Conservation (phyloP, 1,140 invertebrate genomes). For the Myzus persicae region DNA sequence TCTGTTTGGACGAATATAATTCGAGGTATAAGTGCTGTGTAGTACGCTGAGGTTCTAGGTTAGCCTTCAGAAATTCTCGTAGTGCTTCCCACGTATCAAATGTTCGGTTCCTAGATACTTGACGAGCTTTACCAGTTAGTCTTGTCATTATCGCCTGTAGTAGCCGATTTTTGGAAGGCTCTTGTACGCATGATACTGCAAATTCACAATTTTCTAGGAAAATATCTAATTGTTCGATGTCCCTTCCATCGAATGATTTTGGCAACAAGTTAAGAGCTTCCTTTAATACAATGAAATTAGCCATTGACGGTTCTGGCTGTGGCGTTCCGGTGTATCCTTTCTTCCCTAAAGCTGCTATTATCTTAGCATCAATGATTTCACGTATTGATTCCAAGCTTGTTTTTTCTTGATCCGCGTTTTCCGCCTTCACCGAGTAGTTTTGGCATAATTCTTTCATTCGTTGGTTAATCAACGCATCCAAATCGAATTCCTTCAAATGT, state of each 20-base stretch:
- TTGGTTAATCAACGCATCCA: too few species aligned
- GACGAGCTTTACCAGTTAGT: neutral
- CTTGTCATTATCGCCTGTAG: neutral
- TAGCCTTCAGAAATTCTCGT: neutral
- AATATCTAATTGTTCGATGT: neutral
- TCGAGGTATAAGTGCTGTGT: neutral
- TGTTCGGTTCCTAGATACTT: neutral
- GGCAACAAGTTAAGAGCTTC: neutral
- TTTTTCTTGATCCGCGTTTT: too few species aligned
- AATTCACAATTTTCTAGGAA: constrained; percentile 6
- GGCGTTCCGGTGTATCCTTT: too few species aligned
- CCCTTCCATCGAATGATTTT: neutral
- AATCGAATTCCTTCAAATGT: too few species aligned
- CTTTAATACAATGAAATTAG: neutral
- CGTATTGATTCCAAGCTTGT: too few species aligned
- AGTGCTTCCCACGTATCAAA: neutral
- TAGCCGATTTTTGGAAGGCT: neutral
- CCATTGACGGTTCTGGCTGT: too few species aligned
- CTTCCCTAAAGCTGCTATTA: too few species aligned
- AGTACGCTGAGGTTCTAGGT: neutral
- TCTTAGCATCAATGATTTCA: too few species aligned
- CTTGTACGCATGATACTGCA: neutral
- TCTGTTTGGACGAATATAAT: neutral
- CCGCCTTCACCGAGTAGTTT: too few species aligned
- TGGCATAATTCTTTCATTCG: too few species aligned